Evolutionary conservation across 2,113 vertebrate genomes (phyloP).

Genomic region (Ursus arctos): DNA sequence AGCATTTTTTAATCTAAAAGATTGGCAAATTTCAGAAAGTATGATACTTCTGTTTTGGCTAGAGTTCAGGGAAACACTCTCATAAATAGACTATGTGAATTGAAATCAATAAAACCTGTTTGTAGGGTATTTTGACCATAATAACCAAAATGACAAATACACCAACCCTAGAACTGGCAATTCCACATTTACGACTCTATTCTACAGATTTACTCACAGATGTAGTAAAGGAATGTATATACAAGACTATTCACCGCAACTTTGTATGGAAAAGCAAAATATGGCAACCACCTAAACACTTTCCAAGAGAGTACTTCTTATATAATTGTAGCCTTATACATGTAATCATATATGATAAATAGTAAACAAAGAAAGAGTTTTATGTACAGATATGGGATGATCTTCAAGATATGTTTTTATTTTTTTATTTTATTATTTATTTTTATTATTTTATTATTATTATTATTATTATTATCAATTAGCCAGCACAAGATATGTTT

Average conservation of each 20-base stretch:
- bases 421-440: neutral
- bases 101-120: neutral
- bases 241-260: neutral
- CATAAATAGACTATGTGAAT: neutral
- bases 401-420: neutral
- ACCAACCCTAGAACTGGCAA: neutral
- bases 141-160: constrained; percentile 7
- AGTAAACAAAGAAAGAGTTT: constrained; percentile 21
- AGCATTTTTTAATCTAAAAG: neutral
- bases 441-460: neutral
- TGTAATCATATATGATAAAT: neutral
- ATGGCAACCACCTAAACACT: neutral
- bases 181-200: neutral
- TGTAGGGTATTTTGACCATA: neutral
- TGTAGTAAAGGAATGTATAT: neutral
- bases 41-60: neutral
- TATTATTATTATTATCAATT: neutral
- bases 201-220: neutral
- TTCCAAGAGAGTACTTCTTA: neutral
- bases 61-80: neutral
- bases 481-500: neutral
- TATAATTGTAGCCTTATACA: neutral
- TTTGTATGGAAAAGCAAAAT: constrained; percentile 40
- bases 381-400: neutral
- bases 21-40: neutral